Evolutionary conservation across 2,113 vertebrate genomes (phyloP).

Genomic region (Gymnocephalus cernua): DNA sequence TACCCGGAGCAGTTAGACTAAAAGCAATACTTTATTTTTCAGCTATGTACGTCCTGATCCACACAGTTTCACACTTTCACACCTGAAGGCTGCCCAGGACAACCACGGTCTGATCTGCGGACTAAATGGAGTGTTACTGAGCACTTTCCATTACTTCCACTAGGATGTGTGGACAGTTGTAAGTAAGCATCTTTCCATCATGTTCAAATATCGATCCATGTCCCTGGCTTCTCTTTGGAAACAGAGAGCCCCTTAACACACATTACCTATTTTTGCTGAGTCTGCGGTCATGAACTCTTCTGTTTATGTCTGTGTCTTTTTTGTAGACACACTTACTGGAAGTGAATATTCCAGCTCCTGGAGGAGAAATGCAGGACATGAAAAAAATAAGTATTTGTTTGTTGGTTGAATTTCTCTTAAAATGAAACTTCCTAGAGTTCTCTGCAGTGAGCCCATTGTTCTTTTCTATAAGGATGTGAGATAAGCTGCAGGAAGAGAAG

Average conservation of each 20-base stretch:
- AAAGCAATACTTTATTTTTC: not conserved
- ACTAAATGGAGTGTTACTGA: not conserved
- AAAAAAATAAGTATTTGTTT: too few species aligned
- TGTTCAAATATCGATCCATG: constrained; percentile 50
- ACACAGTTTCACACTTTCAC: not conserved
- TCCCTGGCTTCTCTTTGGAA: constrained; percentile 18
- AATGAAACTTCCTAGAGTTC: not conserved
- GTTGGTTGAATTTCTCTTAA: not conserved
- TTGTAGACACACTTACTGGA: not conserved
- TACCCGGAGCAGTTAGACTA: not conserved
- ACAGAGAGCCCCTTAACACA: constrained; percentile 12
- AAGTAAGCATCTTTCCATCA: constrained; percentile 36
- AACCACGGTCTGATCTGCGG: not conserved
- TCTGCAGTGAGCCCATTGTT: not conserved
- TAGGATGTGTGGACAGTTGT: constrained; percentile 19
- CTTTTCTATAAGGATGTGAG: not conserved
- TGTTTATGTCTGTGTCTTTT: not conserved
- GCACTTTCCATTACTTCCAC: constrained; percentile 32
- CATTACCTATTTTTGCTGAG: constrained; percentile 21
- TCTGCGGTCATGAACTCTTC: not conserved
- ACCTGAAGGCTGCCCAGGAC: not conserved
- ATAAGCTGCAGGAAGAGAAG: not conserved
- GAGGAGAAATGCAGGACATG: not conserved
- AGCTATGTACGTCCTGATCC: not conserved
- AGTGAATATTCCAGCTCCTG: constrained; percentile 1